phyloP scores from a whole-genome alignment of 2,797 vertebrate species.

The Sylvilagus floridanus region DNA sequence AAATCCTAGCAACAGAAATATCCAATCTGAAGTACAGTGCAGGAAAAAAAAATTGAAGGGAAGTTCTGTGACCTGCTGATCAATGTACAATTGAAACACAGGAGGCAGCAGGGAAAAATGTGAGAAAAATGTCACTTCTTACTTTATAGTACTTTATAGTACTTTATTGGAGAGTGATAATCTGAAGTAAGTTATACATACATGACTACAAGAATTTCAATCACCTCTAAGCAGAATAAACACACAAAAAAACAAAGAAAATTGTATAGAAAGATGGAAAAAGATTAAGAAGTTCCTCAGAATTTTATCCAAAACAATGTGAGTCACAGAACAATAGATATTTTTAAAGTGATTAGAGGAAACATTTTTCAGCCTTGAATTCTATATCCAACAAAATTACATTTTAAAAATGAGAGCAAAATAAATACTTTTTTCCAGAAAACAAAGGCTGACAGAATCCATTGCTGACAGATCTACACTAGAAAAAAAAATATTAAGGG shows the following conservation, averaged over 20 bases:
- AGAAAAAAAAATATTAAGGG: slow-evolving; percentile 49
- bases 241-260: neutral
- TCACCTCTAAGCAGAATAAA: neutral
- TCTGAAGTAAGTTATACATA: neutral
- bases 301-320: neutral
- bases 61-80: neutral
- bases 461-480: neutral
- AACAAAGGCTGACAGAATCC: neutral
- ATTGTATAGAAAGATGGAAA: neutral
- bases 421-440: neutral
- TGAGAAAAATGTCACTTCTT: neutral
- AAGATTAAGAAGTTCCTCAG: neutral
- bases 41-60: neutral
- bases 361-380: slow-evolving; percentile 41
- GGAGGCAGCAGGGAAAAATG: neutral
- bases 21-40: neutral
- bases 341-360: slow-evolving; percentile 14
- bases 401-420: slow-evolving; percentile 54
- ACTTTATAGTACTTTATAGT: too few species aligned
- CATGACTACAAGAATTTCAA: neutral
- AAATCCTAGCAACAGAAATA: neutral
- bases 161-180: too few species aligned
- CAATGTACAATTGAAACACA: neutral
- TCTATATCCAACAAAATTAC: slow-evolving; percentile 1
- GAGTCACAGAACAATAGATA: neutral